Percentiles rank a stretch among this genome's conserved stretches.
Conservation (phyloP, 2,113 vertebrate species). For the Chiloscyllium plagiosum region DNA sequence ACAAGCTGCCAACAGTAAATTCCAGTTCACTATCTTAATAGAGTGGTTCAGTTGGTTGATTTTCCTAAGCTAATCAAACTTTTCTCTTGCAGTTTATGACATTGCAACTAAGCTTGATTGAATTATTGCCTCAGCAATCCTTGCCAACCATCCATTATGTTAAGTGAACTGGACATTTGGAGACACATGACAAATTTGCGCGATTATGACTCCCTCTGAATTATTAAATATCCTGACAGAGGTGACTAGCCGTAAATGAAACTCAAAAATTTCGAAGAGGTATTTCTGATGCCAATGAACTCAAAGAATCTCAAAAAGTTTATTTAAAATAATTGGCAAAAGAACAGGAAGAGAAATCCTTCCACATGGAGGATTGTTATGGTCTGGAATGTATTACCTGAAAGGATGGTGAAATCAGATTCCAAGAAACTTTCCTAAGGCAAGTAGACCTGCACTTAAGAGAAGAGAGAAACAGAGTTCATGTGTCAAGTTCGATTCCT, state of each 20-base stretch:
- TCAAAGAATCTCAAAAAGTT: neutral
- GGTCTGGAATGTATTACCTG: too few relatives aligned
- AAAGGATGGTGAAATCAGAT: too few relatives aligned
- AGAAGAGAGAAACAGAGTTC: neutral
- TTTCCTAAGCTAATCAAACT: neutral
- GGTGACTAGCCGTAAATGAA: neutral
- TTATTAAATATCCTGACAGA: neutral
- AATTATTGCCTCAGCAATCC: neutral
- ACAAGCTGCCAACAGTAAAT: neutral
- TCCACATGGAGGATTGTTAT: neutral
- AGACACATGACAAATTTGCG: neutral
- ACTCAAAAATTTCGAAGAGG: neutral
- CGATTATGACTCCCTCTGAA: neutral
- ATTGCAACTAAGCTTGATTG: neutral
- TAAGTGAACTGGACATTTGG: neutral
- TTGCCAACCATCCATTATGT: neutral
- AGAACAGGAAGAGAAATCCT: neutral
- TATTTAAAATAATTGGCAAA: neutral
- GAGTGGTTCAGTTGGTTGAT: neutral
- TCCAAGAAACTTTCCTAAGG: neutral
- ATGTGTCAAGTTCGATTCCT: too few relatives aligned
- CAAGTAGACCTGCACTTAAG: neutral
- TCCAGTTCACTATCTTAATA: neutral
- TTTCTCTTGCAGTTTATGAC: constrained; percentile 12
- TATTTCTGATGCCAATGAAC: neutral